Evolutionary conservation across 2,113 vertebrate species (phyloP), one percentile per base, ranked within the genome.

Genomic region (Halcyon malimbica): DNA sequence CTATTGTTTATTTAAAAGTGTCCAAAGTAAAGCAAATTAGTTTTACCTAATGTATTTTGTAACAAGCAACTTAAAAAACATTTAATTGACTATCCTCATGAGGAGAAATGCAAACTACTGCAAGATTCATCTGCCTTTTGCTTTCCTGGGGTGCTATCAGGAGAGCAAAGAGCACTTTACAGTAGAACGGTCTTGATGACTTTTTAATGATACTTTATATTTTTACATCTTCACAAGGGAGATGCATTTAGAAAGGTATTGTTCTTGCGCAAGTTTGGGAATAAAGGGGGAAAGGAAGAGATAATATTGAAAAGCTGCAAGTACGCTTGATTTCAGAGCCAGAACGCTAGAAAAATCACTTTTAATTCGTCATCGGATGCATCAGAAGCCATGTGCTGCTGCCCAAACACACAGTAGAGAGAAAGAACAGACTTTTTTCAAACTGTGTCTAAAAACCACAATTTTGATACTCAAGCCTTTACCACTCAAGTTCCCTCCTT

Each of bases 191-290:
- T 59, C 62, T 73, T 87, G 73, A 87, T 96, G 77, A 44, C 53
- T 91, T 91, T 92, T 93, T 96, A 94, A 95, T 64, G 77, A 56
- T 78, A 54, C 62, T 71, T 2, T 79, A 6, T 90, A 26, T 87
- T 96, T 94, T 92, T 70, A 73, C 33, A n/a, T 87, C 73, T 94
- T 94, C 44, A 7, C 57, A 69, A 26, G 69, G 57, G 69, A 92
- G 48, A 24, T 95, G 31, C 9, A 3, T 87, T 90, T 89, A 37
- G 80, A 57, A 84, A 35, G 20, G 39, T 78, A 39, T 48, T 80
- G 35, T 87, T 73, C 60, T 60, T 81, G 31, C 0, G 0, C 37
- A 46, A 76, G 33, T 74, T 88, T 57, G 48, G 21, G 46, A 80
- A 31, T 59, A n/a, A 69, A 80, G 53, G 25, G 53, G 19, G 37